Evolutionary conservation across 2,797 vertebrate species (phyloP).

Genomic region (Petrocephalus sullivani): DNA sequence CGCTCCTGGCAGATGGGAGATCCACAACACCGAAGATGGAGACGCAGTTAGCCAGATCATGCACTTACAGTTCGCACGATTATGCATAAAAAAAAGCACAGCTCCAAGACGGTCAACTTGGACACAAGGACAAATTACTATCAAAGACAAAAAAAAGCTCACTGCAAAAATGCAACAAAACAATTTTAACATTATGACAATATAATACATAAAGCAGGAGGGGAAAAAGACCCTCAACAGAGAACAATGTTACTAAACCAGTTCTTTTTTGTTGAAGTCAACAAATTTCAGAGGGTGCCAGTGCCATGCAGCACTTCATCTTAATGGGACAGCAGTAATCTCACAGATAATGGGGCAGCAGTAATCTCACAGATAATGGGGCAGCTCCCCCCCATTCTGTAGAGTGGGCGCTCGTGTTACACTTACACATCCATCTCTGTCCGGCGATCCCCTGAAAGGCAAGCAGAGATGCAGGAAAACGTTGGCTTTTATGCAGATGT

Average conservation of each 20-base stretch:
- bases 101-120: not conserved
- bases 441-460: slow-evolving; percentile 83
- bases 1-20: slow-evolving; percentile 53
- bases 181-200: not conserved
- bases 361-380: not conserved
- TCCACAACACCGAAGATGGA: slow-evolving; percentile 41
- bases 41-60: slow-evolving; percentile 15
- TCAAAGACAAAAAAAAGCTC: not conserved
- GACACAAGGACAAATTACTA: not conserved
- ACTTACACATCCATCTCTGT: slow-evolving; percentile 95
- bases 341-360: not conserved
- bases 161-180: not conserved
- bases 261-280: not conserved
- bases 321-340: not conserved
- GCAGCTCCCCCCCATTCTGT: not conserved
- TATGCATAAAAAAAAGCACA: not conserved
- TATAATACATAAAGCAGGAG: not conserved
- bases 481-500: not conserved
- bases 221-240: not conserved
- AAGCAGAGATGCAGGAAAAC: slow-evolving; percentile 27
- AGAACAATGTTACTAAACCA: not conserved
- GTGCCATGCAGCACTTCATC: not conserved
- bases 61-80: not conserved
- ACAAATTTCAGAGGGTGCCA: not conserved
- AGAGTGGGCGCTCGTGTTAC: slow-evolving; percentile 29